These are phyloP conservation scores for Karalla daura DNA, from an alignment of 2,797 vertebrate species.

Conservation along the genomic window DNA sequence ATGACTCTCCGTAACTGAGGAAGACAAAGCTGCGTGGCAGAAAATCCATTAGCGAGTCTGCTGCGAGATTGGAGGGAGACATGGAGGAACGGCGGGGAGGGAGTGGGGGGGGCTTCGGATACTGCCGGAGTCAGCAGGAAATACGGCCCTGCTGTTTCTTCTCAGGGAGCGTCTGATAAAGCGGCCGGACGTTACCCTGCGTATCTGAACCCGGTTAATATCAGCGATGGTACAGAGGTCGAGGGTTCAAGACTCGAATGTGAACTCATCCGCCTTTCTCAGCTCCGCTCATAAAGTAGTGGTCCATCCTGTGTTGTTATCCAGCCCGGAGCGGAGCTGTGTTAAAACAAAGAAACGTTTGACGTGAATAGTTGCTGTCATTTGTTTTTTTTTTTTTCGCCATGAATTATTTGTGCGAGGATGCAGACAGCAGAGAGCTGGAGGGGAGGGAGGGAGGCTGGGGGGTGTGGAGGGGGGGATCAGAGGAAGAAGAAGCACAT, in stretches of 20 bases:
- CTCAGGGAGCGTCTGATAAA: conserved; percentile 1
- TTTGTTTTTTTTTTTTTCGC: no score
- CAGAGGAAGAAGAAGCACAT: background rate
- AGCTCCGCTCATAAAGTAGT: no score
- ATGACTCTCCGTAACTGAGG: conserved; percentile 47
- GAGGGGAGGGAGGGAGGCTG: background rate
- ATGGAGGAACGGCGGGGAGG: conserved; percentile 52
- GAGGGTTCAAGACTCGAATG: no score
- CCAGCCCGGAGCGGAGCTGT: background rate
- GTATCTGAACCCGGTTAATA: conserved; percentile 29
- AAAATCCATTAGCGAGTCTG: conserved; percentile 66
- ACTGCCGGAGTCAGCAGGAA: conserved; percentile 24
- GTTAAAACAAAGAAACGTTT: background rate
- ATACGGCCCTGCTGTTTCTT: conserved; percentile 23
- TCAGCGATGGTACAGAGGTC: no score
- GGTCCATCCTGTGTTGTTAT: no score
- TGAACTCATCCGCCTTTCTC: no score
- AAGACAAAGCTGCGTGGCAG: conserved; percentile 58
- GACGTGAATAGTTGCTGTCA: background rate
- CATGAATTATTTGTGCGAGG: background rate
- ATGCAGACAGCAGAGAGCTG: background rate
- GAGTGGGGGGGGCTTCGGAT: conserved; percentile 22
- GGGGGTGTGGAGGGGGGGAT: background rate
- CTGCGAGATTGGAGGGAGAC: conserved; percentile 47
- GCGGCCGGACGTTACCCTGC: conserved; percentile 17